Conservation (phyloP, 2,797 vertebrate species). For the Linurgus olivaceus region DNA sequence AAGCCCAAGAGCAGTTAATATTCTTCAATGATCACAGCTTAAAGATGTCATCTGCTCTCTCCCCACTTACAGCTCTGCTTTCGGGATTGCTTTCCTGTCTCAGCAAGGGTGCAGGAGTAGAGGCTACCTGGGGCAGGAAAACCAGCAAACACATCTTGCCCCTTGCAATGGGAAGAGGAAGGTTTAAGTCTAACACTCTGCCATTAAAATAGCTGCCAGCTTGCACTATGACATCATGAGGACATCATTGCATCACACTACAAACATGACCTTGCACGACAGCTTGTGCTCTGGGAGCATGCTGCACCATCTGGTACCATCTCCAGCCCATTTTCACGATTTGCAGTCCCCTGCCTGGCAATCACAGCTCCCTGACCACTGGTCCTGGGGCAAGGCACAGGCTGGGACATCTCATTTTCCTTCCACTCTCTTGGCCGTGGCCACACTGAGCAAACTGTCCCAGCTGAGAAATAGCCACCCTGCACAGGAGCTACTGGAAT, state of each 20-base stretch:
- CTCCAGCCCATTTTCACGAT: neutral
- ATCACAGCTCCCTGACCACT: neutral
- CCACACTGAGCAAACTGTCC: fast-evolving
- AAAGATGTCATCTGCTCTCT: slow-evolving; percentile 11
- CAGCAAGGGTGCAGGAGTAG: neutral
- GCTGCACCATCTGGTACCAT: neutral
- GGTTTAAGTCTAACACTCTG: neutral
- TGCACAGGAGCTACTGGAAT: neutral
- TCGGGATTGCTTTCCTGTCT: neutral
- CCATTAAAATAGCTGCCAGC: neutral
- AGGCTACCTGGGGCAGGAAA: neutral
- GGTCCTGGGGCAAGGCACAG: fast-evolving
- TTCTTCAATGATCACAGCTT: slow-evolving; percentile 11
- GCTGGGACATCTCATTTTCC: neutral
- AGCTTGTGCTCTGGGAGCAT: neutral
- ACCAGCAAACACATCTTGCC: neutral
- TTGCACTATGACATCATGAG: neutral
- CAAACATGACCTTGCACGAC: fast-evolving
- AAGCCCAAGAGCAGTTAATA: slow-evolving; percentile 16
- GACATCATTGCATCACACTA: neutral
- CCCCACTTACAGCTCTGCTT: neutral
- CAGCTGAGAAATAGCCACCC: neutral
- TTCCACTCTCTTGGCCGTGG: neutral
- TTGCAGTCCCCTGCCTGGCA: neutral
- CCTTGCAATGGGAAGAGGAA: neutral